Percentiles rank a stretch among this genome's conserved stretches.
These are phyloP conservation scores for Sus cebifrons DNA, from an alignment of 2,797 vertebrate species.

Conservation along the genomic window DNA sequence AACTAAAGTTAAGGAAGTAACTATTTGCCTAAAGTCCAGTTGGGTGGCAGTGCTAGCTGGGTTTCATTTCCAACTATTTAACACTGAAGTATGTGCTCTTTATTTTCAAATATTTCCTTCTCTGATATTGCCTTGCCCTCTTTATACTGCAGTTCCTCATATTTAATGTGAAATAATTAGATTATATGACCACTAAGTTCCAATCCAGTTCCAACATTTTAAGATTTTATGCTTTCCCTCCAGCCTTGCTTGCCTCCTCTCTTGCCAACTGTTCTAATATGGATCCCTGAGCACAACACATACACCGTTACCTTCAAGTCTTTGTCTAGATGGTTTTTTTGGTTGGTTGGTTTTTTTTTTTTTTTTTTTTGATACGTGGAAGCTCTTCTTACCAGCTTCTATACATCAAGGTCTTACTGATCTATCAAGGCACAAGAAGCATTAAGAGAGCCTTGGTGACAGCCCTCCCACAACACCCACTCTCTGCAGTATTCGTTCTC, in stretches of 20 bases:
- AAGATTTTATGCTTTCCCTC: not conserved
- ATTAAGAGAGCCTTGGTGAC: not conserved
- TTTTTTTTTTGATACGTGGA: not conserved
- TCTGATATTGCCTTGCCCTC: not conserved
- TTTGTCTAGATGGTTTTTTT: not conserved
- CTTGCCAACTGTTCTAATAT: not conserved
- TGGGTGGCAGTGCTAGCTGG: not conserved
- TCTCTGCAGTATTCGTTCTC: not conserved
- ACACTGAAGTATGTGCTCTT: not conserved
- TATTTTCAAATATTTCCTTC: not conserved
- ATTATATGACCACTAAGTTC: not conserved
- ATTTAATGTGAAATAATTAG: not conserved
- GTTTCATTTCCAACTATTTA: conserved; percentile 55
- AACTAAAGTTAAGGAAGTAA: conserved; percentile 32
- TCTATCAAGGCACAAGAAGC: not conserved
- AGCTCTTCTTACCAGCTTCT: not conserved
- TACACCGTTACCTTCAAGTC: not conserved
- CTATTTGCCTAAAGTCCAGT: not conserved
- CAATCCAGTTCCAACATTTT: conserved; percentile 31
- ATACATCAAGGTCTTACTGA: conserved; percentile 34
- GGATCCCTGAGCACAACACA: not conserved
- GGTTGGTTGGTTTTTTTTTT: no score
- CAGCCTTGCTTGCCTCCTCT: not conserved
- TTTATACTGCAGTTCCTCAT: not conserved
- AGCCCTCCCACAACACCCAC: not conserved